Conservation (phyloP, 1,140 invertebrate genomes). For the Portunus trituberculatus region DNA sequence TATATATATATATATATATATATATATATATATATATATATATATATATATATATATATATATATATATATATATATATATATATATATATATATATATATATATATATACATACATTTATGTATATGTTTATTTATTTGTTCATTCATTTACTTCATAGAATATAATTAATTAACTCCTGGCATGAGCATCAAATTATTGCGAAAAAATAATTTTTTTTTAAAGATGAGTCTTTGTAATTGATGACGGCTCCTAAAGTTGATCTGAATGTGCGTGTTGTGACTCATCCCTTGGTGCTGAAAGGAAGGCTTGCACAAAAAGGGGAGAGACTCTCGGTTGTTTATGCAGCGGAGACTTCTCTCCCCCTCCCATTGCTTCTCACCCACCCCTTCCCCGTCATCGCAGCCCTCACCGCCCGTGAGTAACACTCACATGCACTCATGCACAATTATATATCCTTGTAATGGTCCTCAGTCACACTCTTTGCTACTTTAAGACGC, state of each 20-base stretch:
- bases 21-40: constrained; percentile 43
- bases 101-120: constrained; percentile 48
- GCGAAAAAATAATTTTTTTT: too few species aligned
- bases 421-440: constrained; percentile 24
- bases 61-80: constrained; percentile 55
- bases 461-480: background rate
- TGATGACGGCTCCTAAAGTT: too few species aligned
- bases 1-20: constrained; percentile 42
- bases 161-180: too few species aligned
- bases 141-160: background rate
- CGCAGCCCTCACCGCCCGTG: background rate
- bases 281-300: too few species aligned
- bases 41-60: constrained; percentile 53
- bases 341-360: too few species aligned
- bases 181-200: too few species aligned
- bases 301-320: too few species aligned
- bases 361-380: background rate
- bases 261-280: too few species aligned
- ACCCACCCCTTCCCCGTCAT: background rate
- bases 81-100: constrained; percentile 51
- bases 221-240: too few species aligned
- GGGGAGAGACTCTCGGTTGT: too few species aligned
- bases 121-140: constrained; percentile 22
- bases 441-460: background rate
- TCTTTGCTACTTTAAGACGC: constrained; percentile 8